phyloP scores from a whole-genome alignment of 1,140 invertebrate genomes.

The Megalopta genalis region DNA sequence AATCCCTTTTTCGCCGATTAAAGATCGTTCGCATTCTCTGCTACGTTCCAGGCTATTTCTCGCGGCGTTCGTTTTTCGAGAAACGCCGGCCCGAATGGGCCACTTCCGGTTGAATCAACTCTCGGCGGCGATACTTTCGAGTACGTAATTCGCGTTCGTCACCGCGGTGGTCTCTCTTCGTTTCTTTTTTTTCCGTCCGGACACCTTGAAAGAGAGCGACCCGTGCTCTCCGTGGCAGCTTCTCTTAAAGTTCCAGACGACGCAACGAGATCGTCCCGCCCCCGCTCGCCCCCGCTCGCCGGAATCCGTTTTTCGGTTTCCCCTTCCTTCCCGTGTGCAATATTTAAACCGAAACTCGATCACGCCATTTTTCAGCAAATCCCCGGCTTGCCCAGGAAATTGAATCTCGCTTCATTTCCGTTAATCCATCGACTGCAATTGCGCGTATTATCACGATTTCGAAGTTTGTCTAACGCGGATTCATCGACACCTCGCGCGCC shows the following conservation, averaged over 20 bases:
- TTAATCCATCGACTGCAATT: conserved; percentile 43
- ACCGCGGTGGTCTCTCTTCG: background rate
- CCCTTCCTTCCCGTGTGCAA: background rate
- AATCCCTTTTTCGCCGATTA: too few relatives aligned
- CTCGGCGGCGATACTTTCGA: background rate
- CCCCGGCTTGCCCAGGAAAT: conserved; percentile 25
- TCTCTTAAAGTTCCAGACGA: background rate
- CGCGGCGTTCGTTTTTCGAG: background rate
- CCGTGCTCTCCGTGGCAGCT: background rate
- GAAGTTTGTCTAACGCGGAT: conserved; percentile 42
- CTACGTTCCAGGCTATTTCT: too few relatives aligned
- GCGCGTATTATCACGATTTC: conserved; percentile 46
- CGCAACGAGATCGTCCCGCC: background rate
- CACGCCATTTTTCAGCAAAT: conserved; percentile 33
- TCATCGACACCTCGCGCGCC: background rate
- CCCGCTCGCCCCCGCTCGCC: background rate
- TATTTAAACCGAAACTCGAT: background rate
- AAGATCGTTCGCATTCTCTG: too few relatives aligned
- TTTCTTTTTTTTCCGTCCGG: background rate
- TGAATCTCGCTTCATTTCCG: conserved; percentile 50
- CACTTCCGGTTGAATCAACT: background rate
- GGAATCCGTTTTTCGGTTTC: background rate
- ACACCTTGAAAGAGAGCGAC: background rate
- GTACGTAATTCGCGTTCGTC: background rate
- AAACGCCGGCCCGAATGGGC: background rate